These are phyloP conservation scores for Dasypolia templi DNA, from an alignment of 2,888 invertebrate genomes.

Conservation along the genomic window DNA sequence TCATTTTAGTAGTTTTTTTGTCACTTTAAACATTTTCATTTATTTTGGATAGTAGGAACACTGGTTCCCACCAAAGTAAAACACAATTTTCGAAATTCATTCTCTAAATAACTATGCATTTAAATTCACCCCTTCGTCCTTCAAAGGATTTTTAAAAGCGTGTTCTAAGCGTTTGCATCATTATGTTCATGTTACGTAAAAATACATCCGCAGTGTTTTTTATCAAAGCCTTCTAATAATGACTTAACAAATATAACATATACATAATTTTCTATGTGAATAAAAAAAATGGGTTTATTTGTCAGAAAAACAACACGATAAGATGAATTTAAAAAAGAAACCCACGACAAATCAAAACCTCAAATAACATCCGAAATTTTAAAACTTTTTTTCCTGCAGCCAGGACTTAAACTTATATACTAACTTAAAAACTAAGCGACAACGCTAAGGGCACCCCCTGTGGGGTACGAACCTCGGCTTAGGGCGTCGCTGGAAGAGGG, in stretches of 20 bases:
- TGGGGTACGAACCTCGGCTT: no score
- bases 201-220: constrained; percentile 46
- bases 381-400: no score
- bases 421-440: no score
- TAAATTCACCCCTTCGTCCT: constrained; percentile 48
- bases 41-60: neutral
- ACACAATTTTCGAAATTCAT: constrained; percentile 29
- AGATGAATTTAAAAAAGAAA: no score
- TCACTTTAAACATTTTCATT: neutral
- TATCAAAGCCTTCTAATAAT: constrained; percentile 27
- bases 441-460: no score
- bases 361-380: no score
- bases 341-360: no score
- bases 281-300: neutral
- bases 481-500: no score
- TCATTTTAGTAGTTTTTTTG: neutral
- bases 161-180: constrained; percentile 50
- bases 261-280: no score
- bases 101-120: constrained; percentile 40
- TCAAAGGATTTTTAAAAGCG: constrained; percentile 46
- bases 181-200: constrained; percentile 54
- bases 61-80: neutral
- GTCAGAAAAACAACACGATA: neutral
- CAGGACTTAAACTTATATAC: no score
- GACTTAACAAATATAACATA: no score